phyloP scores from a whole-genome alignment of 2,797 vertebrate genomes.

The Gymnoscopelus microlampas region DNA sequence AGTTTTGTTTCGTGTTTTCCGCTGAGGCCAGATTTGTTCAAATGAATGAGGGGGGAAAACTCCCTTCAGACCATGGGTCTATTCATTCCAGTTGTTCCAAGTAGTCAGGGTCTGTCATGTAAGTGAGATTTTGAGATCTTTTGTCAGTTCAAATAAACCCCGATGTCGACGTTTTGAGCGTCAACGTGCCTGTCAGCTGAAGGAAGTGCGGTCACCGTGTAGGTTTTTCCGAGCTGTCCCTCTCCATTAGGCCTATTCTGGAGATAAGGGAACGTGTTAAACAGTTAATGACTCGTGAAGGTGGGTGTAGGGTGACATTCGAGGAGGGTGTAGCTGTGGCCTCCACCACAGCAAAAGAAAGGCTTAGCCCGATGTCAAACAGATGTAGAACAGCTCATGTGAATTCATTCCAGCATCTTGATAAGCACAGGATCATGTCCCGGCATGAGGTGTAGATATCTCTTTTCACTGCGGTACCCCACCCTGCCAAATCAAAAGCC shows the following conservation, averaged over 20 bases:
- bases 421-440: conserved; percentile 47
- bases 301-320: conserved; percentile 13
- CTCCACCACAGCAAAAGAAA: not conserved
- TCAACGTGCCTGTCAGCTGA: not conserved
- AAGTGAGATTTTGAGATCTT: not conserved
- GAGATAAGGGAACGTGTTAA: conserved; percentile 1
- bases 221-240: not conserved
- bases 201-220: not conserved
- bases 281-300: conserved; percentile 13
- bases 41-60: no score
- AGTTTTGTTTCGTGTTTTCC: not conserved
- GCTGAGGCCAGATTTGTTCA: not conserved
- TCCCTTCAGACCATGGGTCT: no score
- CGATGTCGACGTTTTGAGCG: not conserved
- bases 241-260: not conserved
- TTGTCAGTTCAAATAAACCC: conserved; percentile 1
- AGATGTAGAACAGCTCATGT: conserved; percentile 35
- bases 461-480: conserved; percentile 14
- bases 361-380: conserved; percentile 16
- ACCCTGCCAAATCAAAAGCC: conserved; percentile 5
- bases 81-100: no score
- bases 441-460: conserved; percentile 38
- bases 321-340: not conserved
- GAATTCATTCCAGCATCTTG: conserved; percentile 30
- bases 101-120: no score